Evolutionary conservation across 2,797 vertebrate genomes (phyloP).

Genomic region (Amphiprion clarkii): DNA sequence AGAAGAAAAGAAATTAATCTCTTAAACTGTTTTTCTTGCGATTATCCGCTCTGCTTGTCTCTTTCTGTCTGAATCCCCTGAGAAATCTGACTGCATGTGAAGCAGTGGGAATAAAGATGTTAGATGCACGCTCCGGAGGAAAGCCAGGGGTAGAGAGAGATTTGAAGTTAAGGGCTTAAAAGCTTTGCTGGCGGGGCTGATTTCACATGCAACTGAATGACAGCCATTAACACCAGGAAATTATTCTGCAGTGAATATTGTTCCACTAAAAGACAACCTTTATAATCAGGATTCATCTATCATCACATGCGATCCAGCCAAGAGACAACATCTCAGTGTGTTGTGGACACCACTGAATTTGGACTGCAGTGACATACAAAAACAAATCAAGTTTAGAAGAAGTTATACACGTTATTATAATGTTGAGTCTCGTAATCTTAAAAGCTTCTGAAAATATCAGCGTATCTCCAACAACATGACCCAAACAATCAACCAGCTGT

Average conservation of each 20-base stretch:
- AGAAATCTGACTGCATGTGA: slow-evolving; percentile 61
- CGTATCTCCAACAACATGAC: neutral
- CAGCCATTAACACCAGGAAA: slow-evolving; percentile 28
- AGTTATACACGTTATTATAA: too few relatives aligned
- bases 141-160: slow-evolving; percentile 49
- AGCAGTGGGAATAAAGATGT: slow-evolving; percentile 65
- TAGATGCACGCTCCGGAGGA: slow-evolving; percentile 45
- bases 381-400: too few relatives aligned
- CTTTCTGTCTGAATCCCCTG: slow-evolving; percentile 55
- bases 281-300: slow-evolving; percentile 22
- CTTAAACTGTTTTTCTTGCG: slow-evolving; percentile 57
- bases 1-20: slow-evolving; percentile 57
- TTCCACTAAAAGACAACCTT: slow-evolving; percentile 5
- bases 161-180: slow-evolving; percentile 63
- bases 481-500: too few relatives aligned
- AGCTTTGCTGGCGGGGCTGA: slow-evolving; percentile 34
- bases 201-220: slow-evolving; percentile 52
- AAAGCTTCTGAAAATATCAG: neutral
- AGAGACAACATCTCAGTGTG: neutral
- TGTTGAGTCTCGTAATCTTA: neutral
- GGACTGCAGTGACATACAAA: neutral
- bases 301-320: slow-evolving; percentile 3
- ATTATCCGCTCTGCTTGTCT: slow-evolving; percentile 67
- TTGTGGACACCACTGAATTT: neutral
- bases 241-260: slow-evolving; percentile 15